Evolutionary conservation across 2,888 invertebrate genomes (phyloP), one percentile per base, ranked within the genome.

Genomic region (Lissocephala sabroskyi): DNA sequence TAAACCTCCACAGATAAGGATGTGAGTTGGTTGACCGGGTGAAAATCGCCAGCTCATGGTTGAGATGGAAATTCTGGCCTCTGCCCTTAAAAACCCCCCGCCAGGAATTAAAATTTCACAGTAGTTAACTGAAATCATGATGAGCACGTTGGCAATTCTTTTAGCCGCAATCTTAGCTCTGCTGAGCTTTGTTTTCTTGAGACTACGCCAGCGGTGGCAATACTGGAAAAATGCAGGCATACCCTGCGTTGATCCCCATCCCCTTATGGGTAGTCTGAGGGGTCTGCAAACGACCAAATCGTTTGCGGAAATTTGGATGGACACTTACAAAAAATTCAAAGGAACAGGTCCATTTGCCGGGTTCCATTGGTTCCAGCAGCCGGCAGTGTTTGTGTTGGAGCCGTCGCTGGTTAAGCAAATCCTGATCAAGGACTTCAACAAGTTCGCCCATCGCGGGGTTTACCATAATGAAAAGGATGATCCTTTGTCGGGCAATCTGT

Each of bases 341-440:
- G n/a, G n/a, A n/a, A n/a, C n/a, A 5, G 35, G 14, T 6, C 35
- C 35, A 35, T 35, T 35, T 35, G 35, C 16, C 6, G 35, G 35
- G 16, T 35, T 35, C 16, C 16, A 16, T 16, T 35, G 13, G 13
- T 2, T 35, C 7, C 35, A 35, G 10, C 13, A 16, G 35, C 35
- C 35, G 2, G 9, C 17, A 6, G 35, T 16, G 10, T 43, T 82
- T 3, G 45, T 73, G 0, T 42, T 74, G 4, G 80, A 82, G 29
- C 56, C 83, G 14, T 82, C 85, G 3, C 45, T 84, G 6, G 65
- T 83, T 1, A 78, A 76, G 29, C 44, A 50, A 6, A 60, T 85
- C 9, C 48, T 85, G 29, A 73, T 82, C 4, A 81, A 75, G 37
- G 85, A 85, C 49, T 85, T 85, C 49, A 42, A 58, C 0, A 66